Percentiles rank a stretch among this genome's conserved stretches.
phyloP scores from a whole-genome alignment of 2,888 invertebrate genomes.

The Zhengitettix transpicula region DNA sequence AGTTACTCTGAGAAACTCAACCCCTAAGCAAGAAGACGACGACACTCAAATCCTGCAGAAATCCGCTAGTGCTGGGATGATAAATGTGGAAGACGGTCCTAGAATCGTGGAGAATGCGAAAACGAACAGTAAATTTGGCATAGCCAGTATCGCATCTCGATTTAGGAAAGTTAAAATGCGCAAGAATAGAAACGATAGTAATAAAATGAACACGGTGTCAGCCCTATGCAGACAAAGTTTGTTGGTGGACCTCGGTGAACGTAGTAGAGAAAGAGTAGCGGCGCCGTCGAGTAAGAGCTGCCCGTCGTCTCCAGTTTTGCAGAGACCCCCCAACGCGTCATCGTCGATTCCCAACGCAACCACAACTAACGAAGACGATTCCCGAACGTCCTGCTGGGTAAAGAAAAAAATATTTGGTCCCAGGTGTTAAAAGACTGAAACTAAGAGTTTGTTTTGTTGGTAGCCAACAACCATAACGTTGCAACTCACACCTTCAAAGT shows the following conservation, averaged over 20 bases:
- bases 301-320: conserved; percentile 14
- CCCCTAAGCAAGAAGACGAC: conserved; percentile 20
- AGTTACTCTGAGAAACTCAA: conserved; percentile 34
- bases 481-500: no score
- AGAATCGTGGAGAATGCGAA: conserved; percentile 1
- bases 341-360: not conserved
- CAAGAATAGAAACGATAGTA: conserved; percentile 23
- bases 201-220: conserved; percentile 41
- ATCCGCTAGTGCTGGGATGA: conserved; percentile 64
- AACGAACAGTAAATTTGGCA: not conserved
- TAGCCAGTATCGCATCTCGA: conserved; percentile 36
- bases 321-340: conserved; percentile 2
- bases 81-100: conserved; percentile 39
- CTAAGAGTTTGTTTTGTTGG: no score
- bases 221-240: conserved; percentile 59
- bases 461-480: no score
- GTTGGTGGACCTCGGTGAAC: conserved; percentile 36
- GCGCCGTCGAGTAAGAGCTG: not conserved
- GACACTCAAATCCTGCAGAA: conserved; percentile 32
- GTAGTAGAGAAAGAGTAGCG: not conserved
- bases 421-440: not conserved
- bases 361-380: conserved; percentile 4
- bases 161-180: conserved; percentile 38
- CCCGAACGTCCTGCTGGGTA: conserved; percentile 2
- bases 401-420: not conserved